Conservation (phyloP, 2,113 vertebrate genomes). For the Grantiella picta region DNA sequence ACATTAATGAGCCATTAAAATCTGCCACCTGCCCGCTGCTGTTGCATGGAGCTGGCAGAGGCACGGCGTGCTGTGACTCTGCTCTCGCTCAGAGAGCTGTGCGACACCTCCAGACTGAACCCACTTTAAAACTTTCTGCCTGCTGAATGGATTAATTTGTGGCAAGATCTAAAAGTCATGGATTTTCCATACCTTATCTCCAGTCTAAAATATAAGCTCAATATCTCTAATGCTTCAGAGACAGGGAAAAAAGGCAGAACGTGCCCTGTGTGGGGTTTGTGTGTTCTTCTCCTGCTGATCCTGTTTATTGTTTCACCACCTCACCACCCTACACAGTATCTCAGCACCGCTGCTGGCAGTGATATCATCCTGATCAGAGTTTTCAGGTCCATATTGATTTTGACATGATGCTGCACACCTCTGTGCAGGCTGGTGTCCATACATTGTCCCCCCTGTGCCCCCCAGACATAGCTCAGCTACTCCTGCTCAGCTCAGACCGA, state of each 20-base stretch:
- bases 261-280: background rate
- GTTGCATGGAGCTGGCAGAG: background rate
- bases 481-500: background rate
- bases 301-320: accelerated
- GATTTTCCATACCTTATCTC: background rate
- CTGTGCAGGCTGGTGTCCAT: background rate
- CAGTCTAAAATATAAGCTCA: background rate
- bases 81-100: background rate
- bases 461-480: background rate
- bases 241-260: background rate
- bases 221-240: background rate
- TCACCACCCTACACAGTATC: background rate
- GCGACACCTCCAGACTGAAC: accelerated
- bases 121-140: background rate
- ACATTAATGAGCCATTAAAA: background rate
- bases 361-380: background rate
- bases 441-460: accelerated
- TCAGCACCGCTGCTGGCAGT: background rate
- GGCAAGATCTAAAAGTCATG: background rate
- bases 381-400: background rate
- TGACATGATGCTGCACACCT: background rate
- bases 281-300: background rate
- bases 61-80: accelerated
- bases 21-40: background rate
- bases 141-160: background rate